A percentile compares a stretch with the other conserved stretches of the same genome.
These are phyloP conservation scores for Cetoscarus ocellatus DNA, from an alignment of 2,797 vertebrate species.

Conservation along the genomic window DNA sequence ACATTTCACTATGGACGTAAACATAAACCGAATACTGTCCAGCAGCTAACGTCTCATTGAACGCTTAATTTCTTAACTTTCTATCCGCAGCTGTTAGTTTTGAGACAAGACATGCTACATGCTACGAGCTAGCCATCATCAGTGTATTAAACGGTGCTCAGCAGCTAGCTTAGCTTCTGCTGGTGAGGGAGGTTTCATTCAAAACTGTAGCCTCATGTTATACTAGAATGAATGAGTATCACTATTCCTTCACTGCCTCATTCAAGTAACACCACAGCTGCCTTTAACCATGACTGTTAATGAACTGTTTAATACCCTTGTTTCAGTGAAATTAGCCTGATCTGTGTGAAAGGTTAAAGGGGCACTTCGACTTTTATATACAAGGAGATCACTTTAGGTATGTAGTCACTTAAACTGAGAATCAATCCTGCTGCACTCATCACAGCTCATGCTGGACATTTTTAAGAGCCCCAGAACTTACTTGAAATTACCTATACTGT, in stretches of 20 bases:
- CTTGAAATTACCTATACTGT: too few relatives aligned
- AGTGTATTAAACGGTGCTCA: background rate
- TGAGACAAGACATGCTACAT: background rate
- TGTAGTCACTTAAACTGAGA: too few relatives aligned
- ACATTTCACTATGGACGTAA: background rate
- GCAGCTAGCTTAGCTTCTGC: slow-evolving; percentile 45
- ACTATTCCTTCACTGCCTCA: rapidly evolving
- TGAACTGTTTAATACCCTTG: background rate
- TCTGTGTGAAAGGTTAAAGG: slow-evolving; percentile 58
- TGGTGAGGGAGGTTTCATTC: slow-evolving; percentile 23
- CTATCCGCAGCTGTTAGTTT: background rate
- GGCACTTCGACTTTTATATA: slow-evolving; percentile 6
- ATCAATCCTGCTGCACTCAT: too few relatives aligned
- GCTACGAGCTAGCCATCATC: background rate
- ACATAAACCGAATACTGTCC: background rate
- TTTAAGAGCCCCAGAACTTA: too few relatives aligned
- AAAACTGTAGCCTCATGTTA: background rate
- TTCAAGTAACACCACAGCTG: rapidly evolving
- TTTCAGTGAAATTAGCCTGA: slow-evolving; percentile 33
- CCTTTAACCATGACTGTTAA: rapidly evolving
- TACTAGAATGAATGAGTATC: rapidly evolving
- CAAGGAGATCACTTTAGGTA: background rate
- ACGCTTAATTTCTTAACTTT: rapidly evolving
- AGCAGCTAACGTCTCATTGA: background rate
- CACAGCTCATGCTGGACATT: too few relatives aligned